phyloP scores from a whole-genome alignment of 2,888 invertebrate genomes.

The Loripinus fragilis region DNA sequence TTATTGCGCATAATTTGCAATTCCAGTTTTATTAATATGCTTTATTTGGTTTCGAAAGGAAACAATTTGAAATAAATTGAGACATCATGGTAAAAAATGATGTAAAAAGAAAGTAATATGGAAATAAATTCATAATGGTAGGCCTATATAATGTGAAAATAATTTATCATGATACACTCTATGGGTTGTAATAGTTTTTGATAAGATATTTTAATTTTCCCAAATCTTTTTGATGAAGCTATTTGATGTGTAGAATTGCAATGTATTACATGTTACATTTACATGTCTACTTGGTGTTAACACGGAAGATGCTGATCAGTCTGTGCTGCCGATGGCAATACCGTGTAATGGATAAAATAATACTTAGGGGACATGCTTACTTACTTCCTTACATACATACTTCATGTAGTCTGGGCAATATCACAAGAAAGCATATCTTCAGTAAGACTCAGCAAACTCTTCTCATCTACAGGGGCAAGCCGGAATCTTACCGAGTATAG shows the following conservation, averaged over 20 bases:
- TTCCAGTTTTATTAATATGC: conserved; percentile 17
- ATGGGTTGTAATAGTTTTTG: conserved; percentile 14
- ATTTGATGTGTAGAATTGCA: not conserved
- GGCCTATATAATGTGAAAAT: conserved; percentile 16
- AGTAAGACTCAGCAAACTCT: too few relatives aligned
- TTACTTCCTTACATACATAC: too few relatives aligned
- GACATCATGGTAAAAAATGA: conserved; percentile 11
- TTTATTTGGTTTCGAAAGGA: conserved; percentile 18
- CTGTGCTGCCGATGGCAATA: too few relatives aligned
- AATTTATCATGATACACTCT: conserved; percentile 9
- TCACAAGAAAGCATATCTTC: too few relatives aligned
- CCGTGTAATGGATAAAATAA: too few relatives aligned
- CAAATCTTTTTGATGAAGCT: not conserved
- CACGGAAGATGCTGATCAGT: too few relatives aligned
- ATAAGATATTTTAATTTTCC: conserved; percentile 5
- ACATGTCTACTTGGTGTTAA: too few relatives aligned
- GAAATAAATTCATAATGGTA: conserved; percentile 15
- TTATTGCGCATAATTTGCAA: conserved; percentile 19
- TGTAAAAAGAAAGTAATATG: conserved; percentile 17
- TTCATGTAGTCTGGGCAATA: too few relatives aligned
- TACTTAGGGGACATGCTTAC: too few relatives aligned
- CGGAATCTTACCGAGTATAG: too few relatives aligned
- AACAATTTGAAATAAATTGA: conserved; percentile 20
- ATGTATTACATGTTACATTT: too few relatives aligned
- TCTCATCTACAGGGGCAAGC: too few relatives aligned